Percentiles rank a stretch among this genome's conserved stretches.
phyloP scores from a whole-genome alignment of 2,113 vertebrate species.

The Quiscalus mexicanus region DNA sequence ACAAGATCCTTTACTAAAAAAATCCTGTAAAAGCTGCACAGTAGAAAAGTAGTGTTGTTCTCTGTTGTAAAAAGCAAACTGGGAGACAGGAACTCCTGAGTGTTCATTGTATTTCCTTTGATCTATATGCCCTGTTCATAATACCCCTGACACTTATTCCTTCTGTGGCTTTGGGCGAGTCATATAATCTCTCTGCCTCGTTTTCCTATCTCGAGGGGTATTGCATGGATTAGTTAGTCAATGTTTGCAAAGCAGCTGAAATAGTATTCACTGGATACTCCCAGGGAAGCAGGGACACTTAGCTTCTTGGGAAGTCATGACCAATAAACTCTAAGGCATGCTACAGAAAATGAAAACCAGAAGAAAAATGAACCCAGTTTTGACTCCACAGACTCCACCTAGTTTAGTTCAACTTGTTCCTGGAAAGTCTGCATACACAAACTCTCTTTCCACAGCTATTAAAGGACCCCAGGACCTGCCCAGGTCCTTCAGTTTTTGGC shows the following conservation, averaged over 20 bases:
- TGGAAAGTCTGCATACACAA: not conserved
- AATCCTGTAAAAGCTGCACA: not conserved
- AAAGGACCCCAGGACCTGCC: not conserved
- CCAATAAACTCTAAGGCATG: not conserved
- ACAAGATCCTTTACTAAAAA: not conserved
- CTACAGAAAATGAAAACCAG: slow-evolving; percentile 7
- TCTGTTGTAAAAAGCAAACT: not conserved
- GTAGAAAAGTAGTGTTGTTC: not conserved
- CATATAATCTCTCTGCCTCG: slow-evolving; percentile 32
- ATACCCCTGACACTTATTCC: slow-evolving; percentile 41
- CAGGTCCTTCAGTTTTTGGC: not conserved
- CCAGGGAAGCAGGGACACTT: not conserved
- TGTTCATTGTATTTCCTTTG: slow-evolving; percentile 46
- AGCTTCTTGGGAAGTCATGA: not conserved
- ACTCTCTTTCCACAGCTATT: not conserved
- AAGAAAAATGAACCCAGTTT: not conserved
- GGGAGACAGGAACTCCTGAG: slow-evolving; percentile 17
- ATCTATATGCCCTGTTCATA: slow-evolving; percentile 24
- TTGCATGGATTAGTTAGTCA: slow-evolving; percentile 37
- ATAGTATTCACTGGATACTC: slow-evolving; percentile 11
- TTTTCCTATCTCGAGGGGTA: slow-evolving; percentile 21
- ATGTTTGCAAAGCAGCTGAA: slow-evolving; percentile 34
- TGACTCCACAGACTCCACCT: not conserved
- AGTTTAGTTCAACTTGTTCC: not conserved
- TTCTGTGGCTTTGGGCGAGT: slow-evolving; percentile 43